Evolutionary conservation across 2,113 vertebrate genomes (phyloP), one percentile per base, ranked within the genome.

Genomic region (Nothocercus nigrocapillus): DNA sequence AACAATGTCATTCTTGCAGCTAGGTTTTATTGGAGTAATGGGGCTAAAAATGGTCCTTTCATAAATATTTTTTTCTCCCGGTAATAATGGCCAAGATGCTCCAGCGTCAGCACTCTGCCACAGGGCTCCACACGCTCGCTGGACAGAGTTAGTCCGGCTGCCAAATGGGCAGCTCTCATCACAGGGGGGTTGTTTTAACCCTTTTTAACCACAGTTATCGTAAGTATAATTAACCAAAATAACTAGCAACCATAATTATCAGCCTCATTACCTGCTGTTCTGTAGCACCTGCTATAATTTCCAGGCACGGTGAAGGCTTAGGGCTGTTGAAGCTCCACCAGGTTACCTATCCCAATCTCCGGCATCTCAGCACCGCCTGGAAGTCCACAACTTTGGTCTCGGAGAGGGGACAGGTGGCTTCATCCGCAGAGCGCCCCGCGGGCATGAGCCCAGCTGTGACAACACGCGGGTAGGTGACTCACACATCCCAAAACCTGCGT

Each of bases 401-500:
- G 42, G 36, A 73, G 20, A 25, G 4, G 7, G 36, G 53, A 51
- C 34, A n/a, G 2, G 5, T 2, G 16, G 19, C 19, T 62, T 70
- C 58, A 76, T 34, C 16, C 1, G 4, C 34, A 54, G 25, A 21
- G 21, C 3, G 2, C 3, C 54, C 42, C 1, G 1, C 11, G 13
- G 40, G 6, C 20, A 6, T 49, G 13, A 64, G 62, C 13, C 11
- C 22, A 63, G 49, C 8, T 59, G 47, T 44, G 22, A 40, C 22
- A 58, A 27, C 13, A 64, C 0, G 0, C 12, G 18, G 40, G 40
- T 1, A 34, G 28, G 24, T 51, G 74, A 70, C 58, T 34, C 0
- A 0, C 16, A 28, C 5, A 7, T 51, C 42, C 32, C 15, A 5
- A 8, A 7, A 24, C 2, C 38, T 34, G 5, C 16, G 28, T 1